Evolutionary conservation across 1,140 invertebrate genomes (phyloP).

Genomic region (Megalopta genalis): DNA sequence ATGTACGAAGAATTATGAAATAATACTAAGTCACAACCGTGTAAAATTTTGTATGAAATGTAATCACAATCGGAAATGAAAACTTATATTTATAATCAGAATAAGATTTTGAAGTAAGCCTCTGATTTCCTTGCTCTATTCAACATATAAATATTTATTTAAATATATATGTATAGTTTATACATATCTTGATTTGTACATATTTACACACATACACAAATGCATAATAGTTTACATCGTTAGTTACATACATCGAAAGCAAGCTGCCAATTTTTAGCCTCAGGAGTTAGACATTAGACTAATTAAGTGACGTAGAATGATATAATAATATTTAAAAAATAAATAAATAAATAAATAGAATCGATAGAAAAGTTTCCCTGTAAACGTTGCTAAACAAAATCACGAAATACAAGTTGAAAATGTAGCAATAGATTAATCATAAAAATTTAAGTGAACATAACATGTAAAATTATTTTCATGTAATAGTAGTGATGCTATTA

Average conservation of each 20-base stretch:
- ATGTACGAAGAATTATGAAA: slow-evolving; percentile 14
- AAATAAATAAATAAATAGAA: neutral
- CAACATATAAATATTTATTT: neutral
- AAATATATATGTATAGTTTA: too few relatives aligned
- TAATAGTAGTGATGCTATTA: slow-evolving; percentile 5
- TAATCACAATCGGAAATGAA: slow-evolving; percentile 19
- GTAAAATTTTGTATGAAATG: slow-evolving; percentile 50
- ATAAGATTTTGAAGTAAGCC: slow-evolving; percentile 19
- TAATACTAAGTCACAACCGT: slow-evolving; percentile 20
- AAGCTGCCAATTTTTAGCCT: slow-evolving; percentile 42
- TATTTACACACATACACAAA: neutral
- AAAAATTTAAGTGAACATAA: neutral
- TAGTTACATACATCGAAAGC: slow-evolving; percentile 41
- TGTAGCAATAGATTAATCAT: neutral
- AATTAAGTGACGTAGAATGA: slow-evolving; percentile 11
- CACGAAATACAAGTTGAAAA: neutral
- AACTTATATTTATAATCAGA: slow-evolving; percentile 32
- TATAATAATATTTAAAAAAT: neutral
- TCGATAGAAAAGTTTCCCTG: neutral
- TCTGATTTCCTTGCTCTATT: slow-evolving; percentile 7
- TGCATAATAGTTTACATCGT: slow-evolving; percentile 6
- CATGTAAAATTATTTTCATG: slow-evolving; percentile 29
- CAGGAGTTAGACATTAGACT: slow-evolving; percentile 5
- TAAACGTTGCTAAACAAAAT: neutral
- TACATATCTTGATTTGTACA: too few relatives aligned